Percentiles rank a stretch among this genome's conserved stretches.
These are phyloP conservation scores for Strigamia maritima DNA, from an alignment of 2,888 invertebrate genomes.

Conservation along the genomic window DNA sequence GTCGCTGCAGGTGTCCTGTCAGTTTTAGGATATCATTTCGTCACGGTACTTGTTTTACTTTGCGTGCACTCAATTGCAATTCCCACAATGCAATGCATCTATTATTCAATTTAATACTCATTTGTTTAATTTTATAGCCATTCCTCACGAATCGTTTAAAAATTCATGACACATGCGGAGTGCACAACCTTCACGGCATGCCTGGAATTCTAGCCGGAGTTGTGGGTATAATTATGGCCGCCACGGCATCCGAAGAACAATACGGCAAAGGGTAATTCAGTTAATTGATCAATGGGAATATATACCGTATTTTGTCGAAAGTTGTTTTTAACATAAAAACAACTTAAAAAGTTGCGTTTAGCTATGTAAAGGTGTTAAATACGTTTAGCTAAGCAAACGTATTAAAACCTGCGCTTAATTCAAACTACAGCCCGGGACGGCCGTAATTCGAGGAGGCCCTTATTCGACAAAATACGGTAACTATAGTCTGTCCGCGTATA, in stretches of 20 bases:
- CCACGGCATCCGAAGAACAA: slow-evolving; percentile 62
- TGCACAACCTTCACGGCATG: slow-evolving; percentile 94
- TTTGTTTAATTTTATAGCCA: slow-evolving; percentile 57
- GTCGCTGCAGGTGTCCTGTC: slow-evolving; percentile 72
- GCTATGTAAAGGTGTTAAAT: no score
- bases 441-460: no score
- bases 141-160: slow-evolving; percentile 59
- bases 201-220: slow-evolving; percentile 84
- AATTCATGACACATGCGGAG: slow-evolving; percentile 85
- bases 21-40: slow-evolving; percentile 72
- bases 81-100: slow-evolving; percentile 27
- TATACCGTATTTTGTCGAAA: no score
- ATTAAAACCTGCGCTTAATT: no score
- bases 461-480: no score
- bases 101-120: not conserved
- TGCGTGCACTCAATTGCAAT: not conserved
- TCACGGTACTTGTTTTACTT: slow-evolving; percentile 57
- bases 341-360: no score
- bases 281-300: no score
- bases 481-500: no score
- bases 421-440: no score
- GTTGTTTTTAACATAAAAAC: no score
- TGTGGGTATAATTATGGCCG: slow-evolving; percentile 71
- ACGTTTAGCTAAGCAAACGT: no score
- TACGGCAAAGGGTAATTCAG: slow-evolving; percentile 59